These are phyloP conservation scores for Leptinotarsa peninsularis DNA, from an alignment of 2,888 invertebrate species.

Conservation along the genomic window DNA sequence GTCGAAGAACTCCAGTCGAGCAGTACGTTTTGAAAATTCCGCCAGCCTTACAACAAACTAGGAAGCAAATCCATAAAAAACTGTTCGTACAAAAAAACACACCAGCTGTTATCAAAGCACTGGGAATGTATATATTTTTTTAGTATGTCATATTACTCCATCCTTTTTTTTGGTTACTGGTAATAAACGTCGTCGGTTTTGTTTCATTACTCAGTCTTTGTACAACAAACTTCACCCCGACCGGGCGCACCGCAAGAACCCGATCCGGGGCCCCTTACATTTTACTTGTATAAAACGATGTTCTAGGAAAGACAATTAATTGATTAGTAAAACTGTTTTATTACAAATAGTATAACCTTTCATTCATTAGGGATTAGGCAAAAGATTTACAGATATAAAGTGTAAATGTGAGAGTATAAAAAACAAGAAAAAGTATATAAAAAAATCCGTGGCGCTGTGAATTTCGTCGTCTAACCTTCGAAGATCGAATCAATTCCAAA, in stretches of 20 bases:
- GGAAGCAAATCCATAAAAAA: conserved; percentile 21
- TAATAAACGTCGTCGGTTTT: conserved; percentile 35
- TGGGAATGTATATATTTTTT: conserved; percentile 55
- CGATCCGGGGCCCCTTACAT: background rate
- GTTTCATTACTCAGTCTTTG: conserved; percentile 54
- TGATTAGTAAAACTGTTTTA: conserved; percentile 18
- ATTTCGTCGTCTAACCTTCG: conserved; percentile 20
- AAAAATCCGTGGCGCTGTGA: conserved; percentile 18
- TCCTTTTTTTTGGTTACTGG: conserved; percentile 49
- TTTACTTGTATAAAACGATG: background rate
- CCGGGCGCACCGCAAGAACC: background rate
- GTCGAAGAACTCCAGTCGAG: background rate
- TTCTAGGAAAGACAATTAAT: conserved; percentile 17
- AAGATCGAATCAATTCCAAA: conserved; percentile 25
- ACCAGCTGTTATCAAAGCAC: conserved; percentile 50
- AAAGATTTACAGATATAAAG: conserved; percentile 31
- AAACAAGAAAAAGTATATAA: conserved; percentile 30
- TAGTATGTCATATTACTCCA: conserved; percentile 26
- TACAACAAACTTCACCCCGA: conserved; percentile 27
- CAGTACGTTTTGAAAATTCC: conserved; percentile 1
- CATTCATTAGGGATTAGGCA: conserved; percentile 38
- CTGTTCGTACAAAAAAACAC: conserved; percentile 31
- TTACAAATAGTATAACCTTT: conserved; percentile 31
- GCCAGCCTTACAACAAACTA: conserved; percentile 31
- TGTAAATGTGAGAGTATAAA: conserved; percentile 42